Base-by-base conservation (phyloP, 2,888 invertebrate species). In the Leuctra nigra region DNA sequence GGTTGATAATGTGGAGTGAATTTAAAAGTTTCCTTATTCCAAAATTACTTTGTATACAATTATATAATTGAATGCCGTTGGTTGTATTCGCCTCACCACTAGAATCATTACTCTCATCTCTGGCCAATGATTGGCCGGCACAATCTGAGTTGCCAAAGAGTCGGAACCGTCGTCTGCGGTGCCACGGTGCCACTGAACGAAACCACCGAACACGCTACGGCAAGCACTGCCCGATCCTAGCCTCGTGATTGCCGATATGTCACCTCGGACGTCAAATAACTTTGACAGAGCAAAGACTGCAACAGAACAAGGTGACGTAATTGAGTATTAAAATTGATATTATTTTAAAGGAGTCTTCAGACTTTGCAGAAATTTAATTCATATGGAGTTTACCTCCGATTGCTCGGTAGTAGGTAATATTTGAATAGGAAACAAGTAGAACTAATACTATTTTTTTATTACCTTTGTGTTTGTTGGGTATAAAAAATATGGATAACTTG, bases 211-310 rank as follows among this genome's bases (percentile, higher is more conserved):
- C 20, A 96, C 77, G 72, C 97, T 98, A 36, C 99, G 81, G 70
- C 97, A 97, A 0, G 99, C 99, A 68, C 95, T 96, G 16, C 99
- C 99, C 44, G 97, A 98, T 7, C 91, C 91, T 62, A 83, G 76
- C 63, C 96, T 80, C 1, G 96, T 94, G 54, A 93, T 78, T 1
- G 75, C 73, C 53, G 90, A 86, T 7, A 91, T 74, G 66, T 91
- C 86, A 36, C 81, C 83, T 63, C 84, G 74, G 1, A 92, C 73
- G 61, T 82, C 82, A 68, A 86, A 93, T 1, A 92, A 72, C 63
- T 81, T 78, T 0, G 91, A 86, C 56, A 97, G 72, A 0, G 91
- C 83, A 63, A 79, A 83, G 0, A 91, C 91, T 69, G 64, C 25
- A 68, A 67, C 25, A 44, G 14, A 52, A 44, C 39, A 20, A 53